Evolutionary conservation across 2,113 vertebrate genomes (phyloP).

Genomic region (Peromyscus maniculatus): DNA sequence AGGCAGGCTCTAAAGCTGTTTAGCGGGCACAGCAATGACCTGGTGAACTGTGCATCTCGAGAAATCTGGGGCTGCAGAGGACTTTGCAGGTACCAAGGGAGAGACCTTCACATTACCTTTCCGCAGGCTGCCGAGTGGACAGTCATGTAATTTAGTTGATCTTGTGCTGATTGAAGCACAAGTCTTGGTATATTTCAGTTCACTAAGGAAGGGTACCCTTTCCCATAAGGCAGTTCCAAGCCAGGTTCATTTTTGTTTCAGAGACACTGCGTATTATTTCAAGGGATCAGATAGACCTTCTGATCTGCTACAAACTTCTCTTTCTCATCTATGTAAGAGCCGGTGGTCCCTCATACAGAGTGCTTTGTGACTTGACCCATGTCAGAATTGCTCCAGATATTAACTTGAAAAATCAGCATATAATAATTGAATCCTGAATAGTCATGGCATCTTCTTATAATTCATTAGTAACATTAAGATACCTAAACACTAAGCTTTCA

Average conservation of each 20-base stretch:
- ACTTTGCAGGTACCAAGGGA: background rate
- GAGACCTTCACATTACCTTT: background rate
- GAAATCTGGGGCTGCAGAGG: background rate
- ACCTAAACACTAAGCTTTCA: background rate
- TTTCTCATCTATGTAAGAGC: background rate
- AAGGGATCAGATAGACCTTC: background rate
- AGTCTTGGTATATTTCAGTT: slow-evolving; percentile 3
- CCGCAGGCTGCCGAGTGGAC: background rate
- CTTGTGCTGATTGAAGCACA: background rate
- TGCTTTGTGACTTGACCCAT: background rate
- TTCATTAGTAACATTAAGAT: background rate
- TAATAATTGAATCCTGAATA: slow-evolving; percentile 14
- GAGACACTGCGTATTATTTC: background rate
- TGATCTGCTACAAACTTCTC: background rate
- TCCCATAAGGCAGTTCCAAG: background rate
- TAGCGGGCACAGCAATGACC: background rate
- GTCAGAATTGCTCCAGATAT: background rate
- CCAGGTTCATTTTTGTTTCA: background rate
- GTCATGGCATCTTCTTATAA: background rate
- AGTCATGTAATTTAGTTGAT: background rate
- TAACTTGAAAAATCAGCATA: background rate
- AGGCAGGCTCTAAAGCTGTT: background rate
- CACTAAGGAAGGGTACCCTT: background rate
- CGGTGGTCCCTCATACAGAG: background rate
- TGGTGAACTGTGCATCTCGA: background rate